These are phyloP conservation scores for Temnothorax longispinosus DNA, from an alignment of 1,140 invertebrate species.

Conservation along the genomic window DNA sequence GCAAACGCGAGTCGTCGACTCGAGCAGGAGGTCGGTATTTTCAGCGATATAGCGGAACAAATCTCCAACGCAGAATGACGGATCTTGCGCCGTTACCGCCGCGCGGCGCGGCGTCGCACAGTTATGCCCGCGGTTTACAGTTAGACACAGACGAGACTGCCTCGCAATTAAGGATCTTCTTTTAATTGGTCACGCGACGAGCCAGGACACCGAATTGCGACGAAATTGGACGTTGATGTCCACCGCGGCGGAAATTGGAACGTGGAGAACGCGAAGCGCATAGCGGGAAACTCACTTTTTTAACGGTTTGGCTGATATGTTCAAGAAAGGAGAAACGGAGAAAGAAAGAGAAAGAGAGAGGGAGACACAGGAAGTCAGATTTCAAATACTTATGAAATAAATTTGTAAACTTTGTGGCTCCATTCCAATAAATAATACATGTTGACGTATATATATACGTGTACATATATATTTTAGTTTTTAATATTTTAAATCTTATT, in stretches of 20 bases:
- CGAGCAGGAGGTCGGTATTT: conserved; percentile 46
- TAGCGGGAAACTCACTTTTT: neutral
- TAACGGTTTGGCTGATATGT: neutral
- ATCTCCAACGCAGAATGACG: conserved; percentile 73
- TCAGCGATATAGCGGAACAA: conserved; percentile 78
- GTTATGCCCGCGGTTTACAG: conserved; percentile 79
- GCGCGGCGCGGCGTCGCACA: conserved; percentile 51
- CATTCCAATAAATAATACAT: neutral
- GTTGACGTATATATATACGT: neutral
- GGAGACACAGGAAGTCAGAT: neutral
- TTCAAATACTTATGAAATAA: neutral
- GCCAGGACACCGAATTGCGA: neutral
- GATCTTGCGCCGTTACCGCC: conserved; percentile 67
- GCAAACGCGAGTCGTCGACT: neutral
- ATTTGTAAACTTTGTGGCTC: neutral
- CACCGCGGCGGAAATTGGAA: conserved; percentile 37
- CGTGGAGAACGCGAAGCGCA: neutral
- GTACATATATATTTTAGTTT: neutral
- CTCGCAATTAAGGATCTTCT: conserved; percentile 48
- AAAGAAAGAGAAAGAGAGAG: neutral
- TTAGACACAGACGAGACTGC: conserved; percentile 69
- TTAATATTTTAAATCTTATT: neutral
- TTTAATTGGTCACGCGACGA: conserved; percentile 49
- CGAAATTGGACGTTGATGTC: conserved; percentile 4
- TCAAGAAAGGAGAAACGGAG: neutral